These are phyloP conservation scores for Gymnoscelis rufifasciata DNA, from an alignment of 2,888 invertebrate species.

Conservation along the genomic window DNA sequence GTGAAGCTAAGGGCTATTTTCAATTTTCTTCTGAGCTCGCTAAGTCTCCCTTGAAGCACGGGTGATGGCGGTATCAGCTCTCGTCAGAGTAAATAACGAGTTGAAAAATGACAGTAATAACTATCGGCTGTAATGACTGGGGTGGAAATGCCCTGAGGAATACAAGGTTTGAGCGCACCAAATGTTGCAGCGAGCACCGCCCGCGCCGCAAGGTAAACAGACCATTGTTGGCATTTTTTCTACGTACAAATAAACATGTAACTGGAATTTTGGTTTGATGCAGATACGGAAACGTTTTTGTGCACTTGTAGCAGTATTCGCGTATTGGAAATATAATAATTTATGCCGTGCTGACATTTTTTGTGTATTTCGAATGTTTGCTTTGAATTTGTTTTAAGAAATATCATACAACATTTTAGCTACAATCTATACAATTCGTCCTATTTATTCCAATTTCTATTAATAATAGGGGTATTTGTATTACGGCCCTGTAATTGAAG, in stretches of 20 bases:
- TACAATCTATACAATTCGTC: no score
- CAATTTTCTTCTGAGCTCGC: slow-evolving; percentile 65
- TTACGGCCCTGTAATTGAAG: no score
- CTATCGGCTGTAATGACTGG: slow-evolving; percentile 76
- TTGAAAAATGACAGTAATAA: slow-evolving; percentile 80
- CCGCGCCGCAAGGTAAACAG: slow-evolving; percentile 56
- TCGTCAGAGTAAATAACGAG: slow-evolving; percentile 78
- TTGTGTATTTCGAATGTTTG: no score
- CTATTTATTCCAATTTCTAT: no score
- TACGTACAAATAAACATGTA: slow-evolving; percentile 31
- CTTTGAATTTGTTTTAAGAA: no score
- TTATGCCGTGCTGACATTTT: no score
- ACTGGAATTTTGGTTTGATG: slow-evolving; percentile 26
- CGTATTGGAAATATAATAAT: not conserved
- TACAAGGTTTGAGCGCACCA: slow-evolving; percentile 61
- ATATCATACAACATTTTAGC: no score
- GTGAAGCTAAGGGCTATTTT: slow-evolving; percentile 59
- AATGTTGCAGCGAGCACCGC: slow-evolving; percentile 56
- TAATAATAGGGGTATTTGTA: no score
- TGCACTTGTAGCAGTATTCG: not conserved
- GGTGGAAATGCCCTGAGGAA: slow-evolving; percentile 74
- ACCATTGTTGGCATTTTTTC: slow-evolving; percentile 37
- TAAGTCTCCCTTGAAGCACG: slow-evolving; percentile 46
- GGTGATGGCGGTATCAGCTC: slow-evolving; percentile 72
- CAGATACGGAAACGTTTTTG: slow-evolving; percentile 3